Evolutionary conservation across 2,797 vertebrate species (phyloP), one percentile per base, ranked within the genome.

Genomic region (Pogoniulus pusillus): DNA sequence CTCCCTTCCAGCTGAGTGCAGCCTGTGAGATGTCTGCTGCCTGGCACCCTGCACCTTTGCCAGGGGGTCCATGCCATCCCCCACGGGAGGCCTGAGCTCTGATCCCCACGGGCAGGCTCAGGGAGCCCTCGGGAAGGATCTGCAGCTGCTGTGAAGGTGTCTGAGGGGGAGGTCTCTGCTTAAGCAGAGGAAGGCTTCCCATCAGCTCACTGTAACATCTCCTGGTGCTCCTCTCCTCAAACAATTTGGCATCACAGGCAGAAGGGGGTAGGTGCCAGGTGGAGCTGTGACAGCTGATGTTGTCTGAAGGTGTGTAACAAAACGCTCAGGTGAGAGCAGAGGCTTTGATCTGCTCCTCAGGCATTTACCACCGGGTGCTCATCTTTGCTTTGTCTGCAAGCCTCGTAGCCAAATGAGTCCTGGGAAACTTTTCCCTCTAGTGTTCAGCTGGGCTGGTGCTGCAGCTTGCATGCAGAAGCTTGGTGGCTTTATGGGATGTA

Each of bases 361-460:
- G 59, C 26, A 2, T 69, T 79, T 27, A 54, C 26, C 4, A 3
- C 43, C 3, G 69, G 17, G 6, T 9, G 32, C 45, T 80, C 64
- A 59, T 64, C 66, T 69, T 16, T 7, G 24, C 20, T 64, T 71
- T 41, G 3, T 62, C 59, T 83, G 63, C 10, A 22, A 53, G 53
- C 10, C 68, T 9, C 8, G 17, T 7, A 65, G 77, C 16, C 26
- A 19, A 22, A 16, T 8, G 12, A 78, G 37, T 57, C 47, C 71
- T 90, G 91, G 88, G 37, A 53, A 84, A 89, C 86, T 91, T 88
- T 95, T 90, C 94, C 90, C 93, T 92, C 92, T 94, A 71, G 94
- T 32, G 89, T 94, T 95, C 60, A 69, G 43, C 70, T 7, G 57
- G 30, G 90, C 78, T 73, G 4, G 8, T 69, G 72, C 89, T 27